Evolutionary conservation across 2,113 vertebrate genomes (phyloP), one percentile per base, ranked within the genome.

Genomic region (Takifugu flavidus): DNA sequence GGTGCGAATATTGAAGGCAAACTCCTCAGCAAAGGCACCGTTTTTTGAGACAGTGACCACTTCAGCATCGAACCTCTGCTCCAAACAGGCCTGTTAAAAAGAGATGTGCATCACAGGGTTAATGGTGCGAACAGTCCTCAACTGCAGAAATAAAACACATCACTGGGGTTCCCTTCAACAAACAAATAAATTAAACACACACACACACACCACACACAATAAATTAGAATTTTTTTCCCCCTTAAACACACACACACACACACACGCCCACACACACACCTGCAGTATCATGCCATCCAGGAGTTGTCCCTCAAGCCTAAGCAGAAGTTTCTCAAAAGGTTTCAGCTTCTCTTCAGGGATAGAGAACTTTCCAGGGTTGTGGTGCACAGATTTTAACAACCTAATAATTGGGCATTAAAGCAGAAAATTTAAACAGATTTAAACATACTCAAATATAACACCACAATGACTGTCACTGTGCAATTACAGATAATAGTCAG

Each of bases 331-430:
- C 89, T 99, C 97, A 78, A 99, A 98, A 1, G 96, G 96, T 78
- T 98, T 98, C 69, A 99, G 81, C 73, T 98, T 99, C 82, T 98
- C 96, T 80, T 98, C 95, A 25, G 93, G 92, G 78, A 99, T 93
- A 31, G 94, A 94, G 89, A 99, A 99, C 57, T 98, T 98, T 2
- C 90, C 95, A 62, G 96, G 95, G 84, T 98, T 99, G 71, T 98
- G 97, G 86, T 98, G 96, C 8, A 99, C 96, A 51, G 97, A 99
- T 86, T 99, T 99, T 66, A 99, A 82, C 70, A 99, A 88, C 87
- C 97, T 99, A 25, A 25, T 62, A 58, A 43, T 4, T 60, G 2
- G 13, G 4, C 27, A 4, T 4, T 27, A 4, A 46, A 1, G 34
- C 6, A 46, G 44, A 46, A 28, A 56, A 27, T 46, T 5, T 27